phyloP scores from a whole-genome alignment of 2,797 vertebrate genomes.

The Gobio occitaniae region DNA sequence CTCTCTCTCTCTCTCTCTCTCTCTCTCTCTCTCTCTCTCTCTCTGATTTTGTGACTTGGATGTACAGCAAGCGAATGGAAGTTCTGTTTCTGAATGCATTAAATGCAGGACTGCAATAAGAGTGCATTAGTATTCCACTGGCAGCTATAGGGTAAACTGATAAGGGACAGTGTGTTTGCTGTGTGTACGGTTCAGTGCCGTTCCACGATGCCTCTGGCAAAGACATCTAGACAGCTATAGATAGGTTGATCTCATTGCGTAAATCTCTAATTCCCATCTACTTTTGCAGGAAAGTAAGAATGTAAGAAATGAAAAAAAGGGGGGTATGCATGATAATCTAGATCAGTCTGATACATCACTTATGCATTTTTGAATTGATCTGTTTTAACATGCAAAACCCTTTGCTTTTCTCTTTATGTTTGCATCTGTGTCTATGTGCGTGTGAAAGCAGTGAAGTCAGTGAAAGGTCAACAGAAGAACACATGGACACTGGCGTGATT shows the following conservation, averaged over 20 bases:
- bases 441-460: conserved; percentile 30
- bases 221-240: conserved; percentile 24
- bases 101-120: conserved; percentile 61
- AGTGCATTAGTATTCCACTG: conserved; percentile 61
- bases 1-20: too few relatives aligned
- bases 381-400: not conserved
- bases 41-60: conserved; percentile 36
- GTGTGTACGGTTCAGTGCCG: conserved; percentile 42
- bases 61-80: conserved; percentile 45
- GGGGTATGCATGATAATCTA: not conserved
- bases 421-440: conserved; percentile 36
- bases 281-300: not conserved
- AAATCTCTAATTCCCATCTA: conserved; percentile 14
- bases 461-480: conserved; percentile 51
- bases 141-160: conserved; percentile 38
- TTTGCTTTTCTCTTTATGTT: conserved; percentile 18
- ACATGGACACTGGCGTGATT: conserved; percentile 1
- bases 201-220: conserved; percentile 25
- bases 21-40: not conserved
- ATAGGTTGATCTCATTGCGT: conserved; percentile 16
- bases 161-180: conserved; percentile 36
- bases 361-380: not conserved
- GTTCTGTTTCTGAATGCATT: conserved; percentile 59
- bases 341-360: not conserved
- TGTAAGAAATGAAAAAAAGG: not conserved